Conservation (phyloP, 2,113 vertebrate genomes). For the Antechinus flavipes region DNA sequence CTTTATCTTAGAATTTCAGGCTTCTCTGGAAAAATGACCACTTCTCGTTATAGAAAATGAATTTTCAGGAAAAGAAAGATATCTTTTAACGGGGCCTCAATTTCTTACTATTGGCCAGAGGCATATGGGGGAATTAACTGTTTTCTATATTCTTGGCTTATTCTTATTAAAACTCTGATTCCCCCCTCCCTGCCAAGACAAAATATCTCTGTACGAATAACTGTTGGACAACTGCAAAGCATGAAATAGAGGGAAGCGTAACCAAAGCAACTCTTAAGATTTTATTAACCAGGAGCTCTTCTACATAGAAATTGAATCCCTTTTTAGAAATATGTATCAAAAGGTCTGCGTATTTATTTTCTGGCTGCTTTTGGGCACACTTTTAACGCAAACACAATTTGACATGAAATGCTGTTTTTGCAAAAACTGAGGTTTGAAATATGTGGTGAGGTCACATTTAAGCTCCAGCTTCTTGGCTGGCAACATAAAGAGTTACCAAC, state of each 20-base stretch:
- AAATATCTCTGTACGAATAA: constrained; percentile 69
- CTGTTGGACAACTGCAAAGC: constrained; percentile 66
- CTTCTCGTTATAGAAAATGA: constrained; percentile 82
- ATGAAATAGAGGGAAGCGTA: constrained; percentile 66
- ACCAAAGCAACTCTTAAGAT: constrained; percentile 67
- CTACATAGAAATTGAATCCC: constrained; percentile 51
- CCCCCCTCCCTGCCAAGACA: constrained; percentile 36
- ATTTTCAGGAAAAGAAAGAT: constrained; percentile 78
- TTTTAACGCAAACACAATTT: constrained; percentile 48
- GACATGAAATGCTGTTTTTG: constrained; percentile 67
- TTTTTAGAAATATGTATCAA: constrained; percentile 52
- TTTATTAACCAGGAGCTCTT: constrained; percentile 65
- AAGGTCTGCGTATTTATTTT: constrained; percentile 53
- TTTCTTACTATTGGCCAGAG: constrained; percentile 81
- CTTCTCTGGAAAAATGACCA: constrained; percentile 79
- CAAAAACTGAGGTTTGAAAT: constrained; percentile 22
- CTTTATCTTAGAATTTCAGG: constrained; percentile 85
- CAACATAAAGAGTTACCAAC: constrained; percentile 49
- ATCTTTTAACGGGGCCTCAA: constrained; percentile 79
- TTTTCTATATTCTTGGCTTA: constrained; percentile 78
- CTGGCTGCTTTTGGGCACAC: constrained; percentile 45
- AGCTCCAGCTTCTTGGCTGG: constrained; percentile 59
- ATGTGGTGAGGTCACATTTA: constrained; percentile 62
- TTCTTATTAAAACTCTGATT: constrained; percentile 78
- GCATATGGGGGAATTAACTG: constrained; percentile 80